Conservation (phyloP, 2,888 invertebrate genomes). For the Spatulosminthurus flaviceps region DNA sequence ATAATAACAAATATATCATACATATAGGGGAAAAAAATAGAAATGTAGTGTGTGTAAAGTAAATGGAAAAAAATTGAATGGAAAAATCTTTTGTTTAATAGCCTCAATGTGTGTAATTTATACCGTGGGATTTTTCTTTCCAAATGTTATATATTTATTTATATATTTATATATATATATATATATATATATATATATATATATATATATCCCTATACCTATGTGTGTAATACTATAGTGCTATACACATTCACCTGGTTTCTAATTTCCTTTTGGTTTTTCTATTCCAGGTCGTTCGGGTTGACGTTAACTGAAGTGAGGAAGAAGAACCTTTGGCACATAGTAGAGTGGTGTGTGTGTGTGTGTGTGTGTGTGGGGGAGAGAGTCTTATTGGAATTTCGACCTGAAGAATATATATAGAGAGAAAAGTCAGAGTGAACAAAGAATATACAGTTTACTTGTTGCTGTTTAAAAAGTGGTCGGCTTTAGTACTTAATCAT, state of each 20-base stretch:
- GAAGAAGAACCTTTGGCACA: background rate
- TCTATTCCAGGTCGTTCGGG: conserved; percentile 18
- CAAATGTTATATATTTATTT: background rate
- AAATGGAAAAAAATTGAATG: conserved; percentile 11
- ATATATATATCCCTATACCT: no score
- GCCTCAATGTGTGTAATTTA: background rate
- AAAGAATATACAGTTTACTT: background rate
- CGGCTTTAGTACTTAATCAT: conserved; percentile 1
- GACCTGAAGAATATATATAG: background rate
- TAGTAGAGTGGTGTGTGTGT: no score
- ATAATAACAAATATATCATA: background rate
- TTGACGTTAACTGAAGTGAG: background rate
- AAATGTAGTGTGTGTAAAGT: background rate
- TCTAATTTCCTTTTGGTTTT: conserved; percentile 14
- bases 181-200: no score
- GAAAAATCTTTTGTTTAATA: background rate
- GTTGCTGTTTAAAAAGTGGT: conserved; percentile 14
- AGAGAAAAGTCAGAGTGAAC: background rate
- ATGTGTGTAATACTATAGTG: no score
- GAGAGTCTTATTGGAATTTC: conserved; percentile 7
- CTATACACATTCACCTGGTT: conserved; percentile 10
- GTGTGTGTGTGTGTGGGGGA: no score
- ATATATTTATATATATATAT: no score
- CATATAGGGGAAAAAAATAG: background rate
- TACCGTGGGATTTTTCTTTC: conserved; percentile 7